These are phyloP conservation scores for Ceraclea dissimilis DNA, from an alignment of 2,888 invertebrate species.

Conservation along the genomic window DNA sequence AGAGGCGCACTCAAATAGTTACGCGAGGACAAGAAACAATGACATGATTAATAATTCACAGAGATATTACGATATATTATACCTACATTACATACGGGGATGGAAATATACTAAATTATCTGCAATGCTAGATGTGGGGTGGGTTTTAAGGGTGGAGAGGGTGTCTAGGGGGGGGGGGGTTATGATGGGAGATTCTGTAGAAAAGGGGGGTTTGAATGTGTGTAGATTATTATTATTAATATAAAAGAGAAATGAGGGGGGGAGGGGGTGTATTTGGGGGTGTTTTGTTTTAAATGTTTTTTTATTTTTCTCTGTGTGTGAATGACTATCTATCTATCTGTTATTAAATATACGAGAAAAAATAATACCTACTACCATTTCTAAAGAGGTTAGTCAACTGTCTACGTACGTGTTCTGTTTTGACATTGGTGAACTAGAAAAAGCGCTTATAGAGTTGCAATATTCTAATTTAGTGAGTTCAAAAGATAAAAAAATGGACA, in stretches of 20 bases:
- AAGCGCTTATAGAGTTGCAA: too few species aligned
- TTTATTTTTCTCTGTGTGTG: too few species aligned
- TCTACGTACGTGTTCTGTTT: too few species aligned
- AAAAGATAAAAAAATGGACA: too few species aligned
- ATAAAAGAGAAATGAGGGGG: background rate
- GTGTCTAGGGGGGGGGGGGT: conserved; percentile 5
- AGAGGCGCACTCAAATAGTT: conserved; percentile 13
- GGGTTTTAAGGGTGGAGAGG: background rate
- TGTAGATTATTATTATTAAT: background rate
- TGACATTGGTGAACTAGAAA: too few species aligned
- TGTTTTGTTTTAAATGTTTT: too few species aligned
- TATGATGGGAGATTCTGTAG: background rate
- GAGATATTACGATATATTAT: conserved; percentile 1
- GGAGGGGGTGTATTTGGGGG: background rate
- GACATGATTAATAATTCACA: conserved; percentile 25
- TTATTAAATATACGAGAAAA: too few species aligned
- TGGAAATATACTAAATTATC: conserved; percentile 14
- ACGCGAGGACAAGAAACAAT: conserved; percentile 21
- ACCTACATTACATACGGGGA: conserved; percentile 5
- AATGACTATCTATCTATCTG: too few species aligned
- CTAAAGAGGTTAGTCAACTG: too few species aligned
- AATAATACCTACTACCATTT: too few species aligned
- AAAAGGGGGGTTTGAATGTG: background rate
- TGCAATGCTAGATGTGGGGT: conserved; percentile 8
- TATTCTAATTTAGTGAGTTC: too few species aligned